A percentile compares a stretch with the other conserved stretches of the same genome.
Conservation (phyloP, 2,888 invertebrate genomes). For the Lithophane semibrunnea region DNA sequence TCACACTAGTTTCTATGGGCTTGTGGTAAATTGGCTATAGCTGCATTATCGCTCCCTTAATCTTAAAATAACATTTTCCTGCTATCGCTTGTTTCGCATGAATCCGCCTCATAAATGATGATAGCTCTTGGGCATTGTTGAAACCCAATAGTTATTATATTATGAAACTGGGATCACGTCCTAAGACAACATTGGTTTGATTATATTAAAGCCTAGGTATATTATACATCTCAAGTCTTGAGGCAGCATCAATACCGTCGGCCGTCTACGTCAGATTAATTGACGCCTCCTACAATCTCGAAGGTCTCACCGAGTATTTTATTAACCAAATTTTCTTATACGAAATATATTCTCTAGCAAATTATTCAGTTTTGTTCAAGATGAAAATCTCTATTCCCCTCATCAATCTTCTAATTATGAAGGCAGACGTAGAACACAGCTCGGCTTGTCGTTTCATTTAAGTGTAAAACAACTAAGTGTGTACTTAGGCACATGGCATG, state of each 20-base stretch:
- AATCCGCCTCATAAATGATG: conserved; percentile 16
- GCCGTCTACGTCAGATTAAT: conserved; percentile 44
- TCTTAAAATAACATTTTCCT: conserved; percentile 41
- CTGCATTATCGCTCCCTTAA: conserved; percentile 31
- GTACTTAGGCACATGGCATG: conserved; percentile 31
- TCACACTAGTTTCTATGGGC: neutral
- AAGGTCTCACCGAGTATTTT: conserved; percentile 40
- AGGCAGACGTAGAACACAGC: conserved; percentile 54
- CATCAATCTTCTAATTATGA: conserved; percentile 77
- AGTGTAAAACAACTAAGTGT: conserved; percentile 53
- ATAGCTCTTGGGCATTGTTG: conserved; percentile 2
- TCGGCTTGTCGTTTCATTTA: conserved; percentile 52
- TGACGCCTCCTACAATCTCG: conserved; percentile 32
- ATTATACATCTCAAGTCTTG: conserved; percentile 9
- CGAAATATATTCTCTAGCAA: conserved; percentile 64
- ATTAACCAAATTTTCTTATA: conserved; percentile 54
- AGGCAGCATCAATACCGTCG: conserved; percentile 26
- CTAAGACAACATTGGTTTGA: conserved; percentile 32
- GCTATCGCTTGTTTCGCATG: neutral
- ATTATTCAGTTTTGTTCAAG: conserved; percentile 69
- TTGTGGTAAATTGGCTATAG: conserved; percentile 13
- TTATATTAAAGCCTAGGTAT: conserved; percentile 27
- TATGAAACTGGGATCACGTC: conserved; percentile 22
- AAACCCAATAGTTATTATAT: conserved; percentile 31
- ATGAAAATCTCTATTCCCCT: conserved; percentile 69